Evolutionary conservation across 2,797 vertebrate species (phyloP).

Genomic region (Cottoperca gobio): DNA sequence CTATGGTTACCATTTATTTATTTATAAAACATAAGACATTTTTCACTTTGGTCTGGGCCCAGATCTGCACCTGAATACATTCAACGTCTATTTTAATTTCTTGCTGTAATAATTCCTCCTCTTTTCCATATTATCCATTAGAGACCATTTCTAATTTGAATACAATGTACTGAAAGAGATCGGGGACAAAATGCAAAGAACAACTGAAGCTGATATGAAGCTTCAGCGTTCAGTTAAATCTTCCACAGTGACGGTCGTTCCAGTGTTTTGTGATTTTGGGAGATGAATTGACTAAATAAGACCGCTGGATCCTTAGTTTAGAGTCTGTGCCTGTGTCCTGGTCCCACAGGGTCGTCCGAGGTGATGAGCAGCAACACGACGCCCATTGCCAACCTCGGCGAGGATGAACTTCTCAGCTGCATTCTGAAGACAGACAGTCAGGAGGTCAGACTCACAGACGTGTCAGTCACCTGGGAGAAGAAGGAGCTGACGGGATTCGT

Average conservation of each 20-base stretch:
- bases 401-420: slow-evolving; percentile 78
- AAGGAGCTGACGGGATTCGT: slow-evolving; percentile 75
- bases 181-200: background rate
- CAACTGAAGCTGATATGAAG: background rate
- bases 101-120: background rate
- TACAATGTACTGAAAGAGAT: background rate
- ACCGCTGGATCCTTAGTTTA: background rate
- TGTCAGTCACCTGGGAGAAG: slow-evolving; percentile 87
- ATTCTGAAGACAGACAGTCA: slow-evolving; percentile 4
- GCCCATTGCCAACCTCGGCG: slow-evolving; percentile 71
- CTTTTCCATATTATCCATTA: background rate
- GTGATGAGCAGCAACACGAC: slow-evolving; percentile 56
- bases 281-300: background rate
- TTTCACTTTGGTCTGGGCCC: background rate
- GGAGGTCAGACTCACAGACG: slow-evolving; percentile 4
- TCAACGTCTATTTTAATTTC: no score
- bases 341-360: slow-evolving; percentile 20
- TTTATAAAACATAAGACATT: background rate
- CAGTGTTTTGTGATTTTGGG: background rate
- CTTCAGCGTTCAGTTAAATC: background rate
- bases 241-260: background rate
- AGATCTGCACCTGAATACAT: background rate
- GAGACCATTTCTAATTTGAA: background rate
- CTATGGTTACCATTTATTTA: background rate
- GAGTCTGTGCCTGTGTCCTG: background rate